These are phyloP conservation scores for Sphyrna mokarran DNA, from an alignment of 2,113 vertebrate species.

Conservation along the genomic window DNA sequence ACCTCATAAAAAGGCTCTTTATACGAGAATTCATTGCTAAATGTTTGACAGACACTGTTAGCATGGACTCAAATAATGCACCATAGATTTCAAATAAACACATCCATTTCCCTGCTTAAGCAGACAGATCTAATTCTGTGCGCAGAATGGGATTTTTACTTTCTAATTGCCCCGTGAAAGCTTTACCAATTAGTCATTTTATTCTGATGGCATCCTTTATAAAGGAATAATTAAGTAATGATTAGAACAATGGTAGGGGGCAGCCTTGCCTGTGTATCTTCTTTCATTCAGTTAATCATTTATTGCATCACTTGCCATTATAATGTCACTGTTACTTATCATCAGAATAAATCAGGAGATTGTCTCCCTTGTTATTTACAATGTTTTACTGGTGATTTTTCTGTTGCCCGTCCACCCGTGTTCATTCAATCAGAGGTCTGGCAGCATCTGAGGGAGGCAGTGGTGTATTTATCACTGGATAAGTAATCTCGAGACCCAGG, in stretches of 20 bases:
- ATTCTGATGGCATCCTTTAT: neutral
- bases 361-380: neutral
- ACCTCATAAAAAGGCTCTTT: conserved; percentile 11
- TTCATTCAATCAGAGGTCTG: no score
- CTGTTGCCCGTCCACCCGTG: neutral
- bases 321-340: conserved; percentile 14
- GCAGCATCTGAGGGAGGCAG: no score
- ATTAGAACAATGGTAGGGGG: conserved; percentile 16
- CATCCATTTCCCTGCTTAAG: neutral
- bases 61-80: neutral
- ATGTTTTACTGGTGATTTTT: neutral
- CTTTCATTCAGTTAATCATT: conserved; percentile 5
- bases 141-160: neutral
- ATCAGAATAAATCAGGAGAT: neutral
- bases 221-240: conserved; percentile 1
- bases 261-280: neutral
- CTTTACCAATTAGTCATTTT: conserved; percentile 10
- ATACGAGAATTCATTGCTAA: neutral
- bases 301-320: neutral
- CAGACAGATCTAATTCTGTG: conserved; percentile 11
- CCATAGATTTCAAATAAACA: neutral
- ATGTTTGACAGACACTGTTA: conserved; percentile 16
- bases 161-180: neutral
- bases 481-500: no score
- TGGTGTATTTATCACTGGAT: no score